Evolutionary conservation across 1,140 invertebrate genomes (phyloP), one percentile per base, ranked within the genome.

Genomic region (Phymastichus coffea): DNA sequence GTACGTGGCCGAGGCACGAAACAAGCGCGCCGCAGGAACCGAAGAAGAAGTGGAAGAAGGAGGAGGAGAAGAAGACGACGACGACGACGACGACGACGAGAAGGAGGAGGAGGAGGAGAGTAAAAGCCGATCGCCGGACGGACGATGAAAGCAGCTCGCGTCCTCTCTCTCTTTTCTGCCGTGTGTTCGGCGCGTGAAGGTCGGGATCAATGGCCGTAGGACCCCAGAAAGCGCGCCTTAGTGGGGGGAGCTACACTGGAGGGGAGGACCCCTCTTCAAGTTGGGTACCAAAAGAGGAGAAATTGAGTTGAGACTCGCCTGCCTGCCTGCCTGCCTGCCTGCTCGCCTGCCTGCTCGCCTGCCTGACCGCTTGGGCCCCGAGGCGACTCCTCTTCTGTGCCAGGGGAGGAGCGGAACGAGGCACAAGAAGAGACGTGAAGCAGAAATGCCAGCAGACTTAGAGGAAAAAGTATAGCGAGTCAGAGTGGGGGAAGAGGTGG

Each of bases 181-280:
- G 75, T 72, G 74, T 70, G 75, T 78, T 77, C 73, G 74, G 76
- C 77, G 76, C 74, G 75, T 76, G 77, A 79, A 79, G 77, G 77
- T 79, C 77, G 76, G 76, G 77, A 79, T 79, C 77, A 78, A 79
- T 73, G 77, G 75, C 77, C 77, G 76, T 76, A 78, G 77, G 75
- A 77, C 75, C 75, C 75, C 69, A 71, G 62, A 63, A 61, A 51
- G 59, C 44, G 59, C 46, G 41, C 15, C 19, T 25, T 26, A 40
- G 49, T 40, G 58, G 51, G 56, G 48, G 33, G 15, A 52, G 20
- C 58, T 8, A 15, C 12, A 28, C 22, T 17, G 15, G n/a, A n/a
- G n/a, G 20, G 65, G 57, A 46, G 51, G 57, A 54, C 57, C 47
- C 43, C 57, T 58, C 38, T 44, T 52, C 70, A 77, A 77, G 70